phyloP scores from a whole-genome alignment of 2,888 invertebrate genomes.

The Drosophila nr. medialis region DNA sequence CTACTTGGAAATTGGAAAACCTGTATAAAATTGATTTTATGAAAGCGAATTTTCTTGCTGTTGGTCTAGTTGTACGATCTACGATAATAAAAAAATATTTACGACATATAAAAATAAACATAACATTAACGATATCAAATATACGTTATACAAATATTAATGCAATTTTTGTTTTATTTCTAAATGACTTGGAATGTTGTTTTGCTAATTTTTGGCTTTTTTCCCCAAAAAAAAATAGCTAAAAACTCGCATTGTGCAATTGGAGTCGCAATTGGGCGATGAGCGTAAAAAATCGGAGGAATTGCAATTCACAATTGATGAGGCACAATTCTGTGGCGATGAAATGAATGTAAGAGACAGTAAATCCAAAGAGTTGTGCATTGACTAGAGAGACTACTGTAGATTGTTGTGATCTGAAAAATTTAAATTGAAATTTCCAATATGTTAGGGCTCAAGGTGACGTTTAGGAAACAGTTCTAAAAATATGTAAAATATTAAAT shows the following conservation, averaged over 20 bases:
- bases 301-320: slow-evolving; percentile 95
- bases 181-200: slow-evolving; percentile 17
- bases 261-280: slow-evolving; percentile 89
- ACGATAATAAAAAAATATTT: slow-evolving; percentile 46
- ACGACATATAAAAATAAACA: slow-evolving; percentile 57
- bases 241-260: slow-evolving; percentile 86
- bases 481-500: not conserved
- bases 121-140: slow-evolving; percentile 67
- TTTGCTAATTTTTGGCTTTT: slow-evolving; percentile 40
- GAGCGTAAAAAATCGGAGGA: slow-evolving; percentile 94
- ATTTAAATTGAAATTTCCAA: not conserved
- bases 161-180: slow-evolving; percentile 66
- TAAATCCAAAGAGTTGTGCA: slow-evolving; percentile 19
- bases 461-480: not conserved
- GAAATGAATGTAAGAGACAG: slow-evolving; percentile 91
- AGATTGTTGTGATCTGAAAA: not conserved
- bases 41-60: slow-evolving; percentile 80
- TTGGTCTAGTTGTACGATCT: slow-evolving; percentile 74
- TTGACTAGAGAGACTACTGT: slow-evolving; percentile 22
- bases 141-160: slow-evolving; percentile 55
- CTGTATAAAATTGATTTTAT: slow-evolving; percentile 65
- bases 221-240: slow-evolving; percentile 79
- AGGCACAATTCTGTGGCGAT: slow-evolving; percentile 94
- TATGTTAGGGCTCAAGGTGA: not conserved
- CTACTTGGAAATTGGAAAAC: slow-evolving; percentile 57